These are phyloP conservation scores for Lepidurus arcticus DNA, from an alignment of 1,140 invertebrate species.

Conservation along the genomic window DNA sequence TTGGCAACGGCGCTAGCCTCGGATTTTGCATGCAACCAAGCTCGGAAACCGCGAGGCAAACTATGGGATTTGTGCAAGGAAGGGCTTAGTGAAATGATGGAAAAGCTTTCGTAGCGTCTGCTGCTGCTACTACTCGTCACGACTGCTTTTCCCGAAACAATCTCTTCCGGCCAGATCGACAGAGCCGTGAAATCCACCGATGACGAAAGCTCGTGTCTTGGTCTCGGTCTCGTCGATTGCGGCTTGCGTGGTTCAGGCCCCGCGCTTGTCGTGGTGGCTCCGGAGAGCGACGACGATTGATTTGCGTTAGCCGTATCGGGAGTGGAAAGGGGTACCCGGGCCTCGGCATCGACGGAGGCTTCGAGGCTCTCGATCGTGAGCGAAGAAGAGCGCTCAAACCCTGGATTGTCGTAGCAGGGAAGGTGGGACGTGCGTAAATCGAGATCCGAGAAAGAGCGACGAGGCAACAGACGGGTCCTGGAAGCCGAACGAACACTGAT, in stretches of 20 bases:
- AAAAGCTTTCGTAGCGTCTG: neutral
- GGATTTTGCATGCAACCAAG: slow-evolving; percentile 1
- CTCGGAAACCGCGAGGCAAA: neutral
- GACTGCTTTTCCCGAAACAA: neutral
- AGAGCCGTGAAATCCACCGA: neutral
- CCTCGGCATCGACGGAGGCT: neutral
- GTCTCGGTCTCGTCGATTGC: too few relatives aligned
- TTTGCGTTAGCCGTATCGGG: too few relatives aligned
- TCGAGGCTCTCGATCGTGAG: neutral
- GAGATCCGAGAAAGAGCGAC: neutral
- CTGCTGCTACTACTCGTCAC: neutral
- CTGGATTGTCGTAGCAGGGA: neutral
- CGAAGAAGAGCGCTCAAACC: neutral
- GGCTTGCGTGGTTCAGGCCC: neutral
- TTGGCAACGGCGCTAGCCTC: neutral
- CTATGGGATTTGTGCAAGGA: neutral
- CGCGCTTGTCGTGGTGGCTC: too few relatives aligned
- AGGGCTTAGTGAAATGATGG: neutral
- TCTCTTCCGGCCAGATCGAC: neutral
- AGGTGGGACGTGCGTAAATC: neutral
- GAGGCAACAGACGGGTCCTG: neutral
- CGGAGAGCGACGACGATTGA: too few relatives aligned
- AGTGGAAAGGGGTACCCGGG: too few relatives aligned
- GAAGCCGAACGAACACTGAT: slow-evolving; percentile 15
- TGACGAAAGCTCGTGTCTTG: neutral